Conservation (phyloP, 2,888 invertebrate species). For the Rhimphoctona megacephalus region DNA sequence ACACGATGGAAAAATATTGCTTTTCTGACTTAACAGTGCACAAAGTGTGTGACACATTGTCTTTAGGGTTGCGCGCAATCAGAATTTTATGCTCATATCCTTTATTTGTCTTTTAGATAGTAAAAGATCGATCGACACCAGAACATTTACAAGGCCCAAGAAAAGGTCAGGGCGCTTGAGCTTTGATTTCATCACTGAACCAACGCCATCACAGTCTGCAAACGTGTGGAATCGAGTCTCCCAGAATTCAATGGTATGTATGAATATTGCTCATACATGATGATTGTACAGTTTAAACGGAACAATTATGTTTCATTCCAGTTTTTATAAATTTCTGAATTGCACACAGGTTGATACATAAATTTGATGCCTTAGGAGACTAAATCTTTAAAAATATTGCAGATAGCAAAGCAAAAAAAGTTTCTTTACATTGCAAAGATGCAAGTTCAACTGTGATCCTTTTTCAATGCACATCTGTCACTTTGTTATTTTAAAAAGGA, state of each 20-base stretch:
- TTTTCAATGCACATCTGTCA: background rate
- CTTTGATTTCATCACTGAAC: conserved; percentile 85
- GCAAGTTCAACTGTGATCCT: background rate
- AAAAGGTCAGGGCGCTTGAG: conserved; percentile 87
- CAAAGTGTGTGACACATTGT: background rate
- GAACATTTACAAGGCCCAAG: conserved; percentile 90
- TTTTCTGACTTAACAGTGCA: background rate
- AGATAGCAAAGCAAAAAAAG: background rate
- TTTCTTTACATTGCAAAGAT: background rate
- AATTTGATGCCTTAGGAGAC: background rate
- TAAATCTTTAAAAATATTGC: background rate
- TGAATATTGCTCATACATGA: background rate
- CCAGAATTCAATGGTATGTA: conserved; percentile 21
- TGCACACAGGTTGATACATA: background rate
- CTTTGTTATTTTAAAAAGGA: background rate
- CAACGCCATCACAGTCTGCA: conserved; percentile 60
- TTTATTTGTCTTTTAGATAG: conserved; percentile 68
- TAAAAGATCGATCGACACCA: conserved; percentile 86
- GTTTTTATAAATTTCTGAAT: background rate
- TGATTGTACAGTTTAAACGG: background rate
- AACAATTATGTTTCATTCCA: background rate
- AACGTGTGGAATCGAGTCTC: conserved; percentile 58
- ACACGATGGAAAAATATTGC: background rate
- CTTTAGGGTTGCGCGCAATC: background rate
- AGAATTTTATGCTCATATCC: background rate